These are phyloP conservation scores for Tipula lateralis DNA, from an alignment of 2,888 invertebrate genomes.

Conservation along the genomic window DNA sequence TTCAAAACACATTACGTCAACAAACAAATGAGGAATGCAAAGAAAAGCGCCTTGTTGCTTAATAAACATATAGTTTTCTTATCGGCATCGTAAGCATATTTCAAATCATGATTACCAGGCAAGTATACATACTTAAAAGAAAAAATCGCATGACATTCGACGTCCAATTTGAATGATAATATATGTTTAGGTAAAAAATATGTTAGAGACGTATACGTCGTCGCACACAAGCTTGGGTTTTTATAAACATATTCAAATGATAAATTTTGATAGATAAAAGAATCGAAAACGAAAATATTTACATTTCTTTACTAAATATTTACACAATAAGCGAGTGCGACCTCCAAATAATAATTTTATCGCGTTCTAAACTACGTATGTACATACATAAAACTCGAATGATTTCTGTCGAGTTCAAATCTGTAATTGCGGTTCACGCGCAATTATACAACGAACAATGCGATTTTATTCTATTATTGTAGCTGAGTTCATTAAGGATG, in stretches of 20 bases:
- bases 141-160: background rate
- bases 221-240: background rate
- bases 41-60: background rate
- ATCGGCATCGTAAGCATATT: background rate
- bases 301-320: background rate
- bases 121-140: background rate
- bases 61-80: background rate
- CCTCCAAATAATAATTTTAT: background rate
- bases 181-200: background rate
- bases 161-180: background rate
- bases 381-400: background rate
- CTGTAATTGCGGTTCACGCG: background rate
- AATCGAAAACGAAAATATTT: background rate
- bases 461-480: background rate
- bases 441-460: background rate
- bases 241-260: background rate
- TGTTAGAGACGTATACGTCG: background rate
- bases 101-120: background rate
- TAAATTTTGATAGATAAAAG: background rate
- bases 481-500: background rate
- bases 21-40: background rate
- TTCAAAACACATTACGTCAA: background rate
- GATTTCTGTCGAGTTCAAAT: background rate
- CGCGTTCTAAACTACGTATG: background rate
- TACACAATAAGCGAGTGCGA: background rate